A percentile compares a stretch with the other conserved stretches of the same genome.
Conservation (phyloP, 2,113 vertebrate species). For the Bettongia penicillata region DNA sequence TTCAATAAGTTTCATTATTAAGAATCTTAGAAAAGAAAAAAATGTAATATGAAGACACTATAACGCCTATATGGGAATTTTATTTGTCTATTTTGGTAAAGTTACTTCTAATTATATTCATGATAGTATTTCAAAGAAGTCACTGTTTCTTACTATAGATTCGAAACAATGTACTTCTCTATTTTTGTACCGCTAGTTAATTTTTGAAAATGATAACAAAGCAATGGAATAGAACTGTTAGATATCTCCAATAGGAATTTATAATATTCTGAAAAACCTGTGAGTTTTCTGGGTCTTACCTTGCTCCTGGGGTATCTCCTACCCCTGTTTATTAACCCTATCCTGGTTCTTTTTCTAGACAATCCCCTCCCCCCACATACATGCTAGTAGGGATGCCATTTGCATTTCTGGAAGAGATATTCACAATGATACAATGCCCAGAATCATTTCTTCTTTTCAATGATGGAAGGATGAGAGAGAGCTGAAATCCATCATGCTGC, state of each 20-base stretch:
- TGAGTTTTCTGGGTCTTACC: background rate
- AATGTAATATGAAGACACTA: background rate
- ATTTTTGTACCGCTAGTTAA: background rate
- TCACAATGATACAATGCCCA: background rate
- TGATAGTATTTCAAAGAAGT: background rate
- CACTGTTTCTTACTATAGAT: background rate
- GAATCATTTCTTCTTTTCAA: background rate
- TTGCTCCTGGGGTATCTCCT: background rate
- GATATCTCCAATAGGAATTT: background rate
- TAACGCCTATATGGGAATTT: background rate
- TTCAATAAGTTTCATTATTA: background rate
- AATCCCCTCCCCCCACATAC: background rate
- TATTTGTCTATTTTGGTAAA: background rate
- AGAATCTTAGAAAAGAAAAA: background rate
- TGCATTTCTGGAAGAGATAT: background rate
- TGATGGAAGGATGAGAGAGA: background rate
- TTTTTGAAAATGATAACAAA: background rate
- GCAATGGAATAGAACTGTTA: background rate
- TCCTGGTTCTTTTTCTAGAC: background rate
- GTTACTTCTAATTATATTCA: background rate
- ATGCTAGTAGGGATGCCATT: fast-evolving
- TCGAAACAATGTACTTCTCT: background rate
- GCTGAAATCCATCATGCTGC: background rate
- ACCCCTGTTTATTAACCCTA: background rate
- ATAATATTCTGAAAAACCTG: background rate